Evolutionary conservation across 2,888 invertebrate genomes (phyloP).

Genomic region (Drosophila falleni): DNA sequence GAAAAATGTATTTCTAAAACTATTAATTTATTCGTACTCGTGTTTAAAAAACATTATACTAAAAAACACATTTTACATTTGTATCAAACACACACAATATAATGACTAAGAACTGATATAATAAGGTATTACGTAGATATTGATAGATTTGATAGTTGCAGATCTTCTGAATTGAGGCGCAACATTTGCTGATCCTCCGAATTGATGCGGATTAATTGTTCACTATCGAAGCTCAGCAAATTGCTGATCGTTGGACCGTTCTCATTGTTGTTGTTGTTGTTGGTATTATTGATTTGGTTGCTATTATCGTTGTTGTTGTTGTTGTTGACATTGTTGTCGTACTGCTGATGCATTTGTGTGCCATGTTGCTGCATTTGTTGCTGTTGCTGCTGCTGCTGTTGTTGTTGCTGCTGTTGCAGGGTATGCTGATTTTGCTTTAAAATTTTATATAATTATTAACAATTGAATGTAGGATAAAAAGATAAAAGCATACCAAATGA

Average conservation of each 20-base stretch:
- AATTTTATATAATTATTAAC: not conserved
- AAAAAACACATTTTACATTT: constrained; percentile 72
- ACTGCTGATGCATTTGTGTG: constrained; percentile 64
- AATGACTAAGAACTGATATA: constrained; percentile 42
- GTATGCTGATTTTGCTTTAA: constrained; percentile 67
- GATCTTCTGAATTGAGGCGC: constrained; percentile 86
- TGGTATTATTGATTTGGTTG: constrained; percentile 45
- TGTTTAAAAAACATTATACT: constrained; percentile 61
- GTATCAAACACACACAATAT: constrained; percentile 43
- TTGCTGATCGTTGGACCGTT: constrained; percentile 84
- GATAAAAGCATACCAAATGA: constrained; percentile 55
- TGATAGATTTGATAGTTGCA: constrained; percentile 86
- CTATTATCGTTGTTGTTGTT: constrained; percentile 41
- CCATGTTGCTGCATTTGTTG: constrained; percentile 60
- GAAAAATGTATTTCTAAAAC: constrained; percentile 45
- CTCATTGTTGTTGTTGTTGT: constrained; percentile 58
- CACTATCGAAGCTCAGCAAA: constrained; percentile 86
- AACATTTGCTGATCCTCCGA: constrained; percentile 86
- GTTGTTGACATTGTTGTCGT: constrained; percentile 52
- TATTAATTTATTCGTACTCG: constrained; percentile 72
- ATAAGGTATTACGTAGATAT: constrained; percentile 80
- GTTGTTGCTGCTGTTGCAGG: constrained; percentile 67
- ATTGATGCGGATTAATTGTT: constrained; percentile 86
- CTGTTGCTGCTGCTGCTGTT: constrained; percentile 64
- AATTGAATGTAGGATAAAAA: not conserved